A percentile compares a stretch with the other conserved stretches of the same genome.
Conservation (phyloP, 2,888 invertebrate species). For the Timandra comae region DNA sequence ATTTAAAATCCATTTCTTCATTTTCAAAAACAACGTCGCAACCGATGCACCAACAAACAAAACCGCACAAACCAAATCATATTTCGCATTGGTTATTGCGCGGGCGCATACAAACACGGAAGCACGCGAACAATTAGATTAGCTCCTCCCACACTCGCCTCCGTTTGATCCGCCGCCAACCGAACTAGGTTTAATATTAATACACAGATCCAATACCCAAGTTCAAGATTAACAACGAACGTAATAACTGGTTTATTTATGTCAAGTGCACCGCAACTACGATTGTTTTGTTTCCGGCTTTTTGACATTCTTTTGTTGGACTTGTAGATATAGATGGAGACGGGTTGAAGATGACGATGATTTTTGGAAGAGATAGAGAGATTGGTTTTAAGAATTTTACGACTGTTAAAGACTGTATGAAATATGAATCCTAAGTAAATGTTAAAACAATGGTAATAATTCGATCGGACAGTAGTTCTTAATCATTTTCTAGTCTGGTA, state of each 20-base stretch:
- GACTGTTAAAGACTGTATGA: too few species aligned
- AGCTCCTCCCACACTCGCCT: slow-evolving; percentile 11
- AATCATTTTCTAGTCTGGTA: too few species aligned
- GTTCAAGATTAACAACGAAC: slow-evolving; percentile 20
- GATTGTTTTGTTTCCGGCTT: slow-evolving; percentile 5
- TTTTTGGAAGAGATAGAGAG: too few species aligned
- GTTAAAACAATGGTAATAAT: too few species aligned
- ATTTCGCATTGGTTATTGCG: slow-evolving; percentile 10
- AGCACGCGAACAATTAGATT: slow-evolving; percentile 12
- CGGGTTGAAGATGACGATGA: too few species aligned
- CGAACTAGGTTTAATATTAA: slow-evolving; percentile 1
- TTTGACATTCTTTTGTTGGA: background rate
- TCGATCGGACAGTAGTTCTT: too few species aligned
- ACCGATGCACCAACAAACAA: background rate
- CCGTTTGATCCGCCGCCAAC: slow-evolving; percentile 19
- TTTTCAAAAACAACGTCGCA: too few species aligned
- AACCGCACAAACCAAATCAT: background rate
- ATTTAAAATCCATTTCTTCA: too few species aligned
- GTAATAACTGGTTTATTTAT: slow-evolving; percentile 18
- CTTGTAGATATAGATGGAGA: too few species aligned
- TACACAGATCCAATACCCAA: slow-evolving; percentile 5
- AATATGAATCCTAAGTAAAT: too few species aligned
- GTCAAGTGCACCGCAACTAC: slow-evolving; percentile 17
- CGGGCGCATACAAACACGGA: slow-evolving; percentile 13
- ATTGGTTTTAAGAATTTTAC: too few species aligned